These are phyloP conservation scores for Sebastes hopkinsi DNA, from an alignment of 2,797 vertebrate genomes.

Conservation along the genomic window DNA sequence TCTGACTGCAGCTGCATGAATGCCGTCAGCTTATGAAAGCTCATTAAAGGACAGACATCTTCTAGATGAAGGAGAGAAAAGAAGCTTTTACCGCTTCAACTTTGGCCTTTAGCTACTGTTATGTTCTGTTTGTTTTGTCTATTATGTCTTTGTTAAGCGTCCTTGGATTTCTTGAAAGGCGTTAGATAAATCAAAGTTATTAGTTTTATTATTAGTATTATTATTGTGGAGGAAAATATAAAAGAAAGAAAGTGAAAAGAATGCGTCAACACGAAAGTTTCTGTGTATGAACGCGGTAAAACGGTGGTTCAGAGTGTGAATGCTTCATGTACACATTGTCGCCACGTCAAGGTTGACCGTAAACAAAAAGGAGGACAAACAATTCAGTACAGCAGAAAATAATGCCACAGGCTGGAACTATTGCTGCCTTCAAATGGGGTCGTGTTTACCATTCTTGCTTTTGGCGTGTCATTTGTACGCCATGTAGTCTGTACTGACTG, in stretches of 20 bases:
- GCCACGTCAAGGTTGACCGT: slow-evolving; percentile 28
- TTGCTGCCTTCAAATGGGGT: too few species aligned
- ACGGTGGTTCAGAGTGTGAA: not conserved
- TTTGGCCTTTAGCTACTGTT: too few species aligned
- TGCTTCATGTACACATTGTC: not conserved
- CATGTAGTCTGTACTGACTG: too few species aligned
- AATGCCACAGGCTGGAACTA: too few species aligned
- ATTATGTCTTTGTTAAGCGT: too few species aligned
- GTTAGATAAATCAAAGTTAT: too few species aligned
- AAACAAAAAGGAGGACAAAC: not conserved
- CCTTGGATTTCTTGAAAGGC: too few species aligned
- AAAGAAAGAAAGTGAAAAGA: slow-evolving; percentile 12
- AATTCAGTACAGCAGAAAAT: not conserved
- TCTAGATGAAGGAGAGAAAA: not conserved
- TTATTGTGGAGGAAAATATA: slow-evolving; percentile 8
- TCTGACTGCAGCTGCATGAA: not conserved
- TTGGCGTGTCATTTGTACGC: too few species aligned
- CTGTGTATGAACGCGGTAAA: not conserved
- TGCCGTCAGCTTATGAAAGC: slow-evolving; percentile 7
- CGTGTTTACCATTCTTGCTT: too few species aligned
- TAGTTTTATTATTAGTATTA: too few species aligned
- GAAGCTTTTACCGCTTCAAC: not conserved
- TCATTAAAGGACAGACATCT: slow-evolving; percentile 10
- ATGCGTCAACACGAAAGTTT: slow-evolving; percentile 35
- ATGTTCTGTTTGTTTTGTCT: too few species aligned